Conservation (phyloP, 1,140 invertebrate species). For the Lutraria rhynchaena region DNA sequence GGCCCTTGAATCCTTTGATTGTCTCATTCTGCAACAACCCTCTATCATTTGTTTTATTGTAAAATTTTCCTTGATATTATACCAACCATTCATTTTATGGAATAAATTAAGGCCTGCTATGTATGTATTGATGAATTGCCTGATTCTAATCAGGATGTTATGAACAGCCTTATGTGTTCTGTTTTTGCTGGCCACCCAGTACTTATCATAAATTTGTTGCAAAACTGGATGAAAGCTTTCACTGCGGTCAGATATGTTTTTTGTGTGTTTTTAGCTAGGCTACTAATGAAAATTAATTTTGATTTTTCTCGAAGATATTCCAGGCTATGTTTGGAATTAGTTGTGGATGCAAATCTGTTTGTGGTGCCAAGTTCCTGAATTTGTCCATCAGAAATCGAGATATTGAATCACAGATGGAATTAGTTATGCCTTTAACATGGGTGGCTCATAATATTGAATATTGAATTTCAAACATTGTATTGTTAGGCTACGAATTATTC, state of each 20-base stretch:
- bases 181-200: not conserved
- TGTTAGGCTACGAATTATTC: slow-evolving; percentile 23
- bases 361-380: too few species aligned
- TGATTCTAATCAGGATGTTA: slow-evolving; percentile 27
- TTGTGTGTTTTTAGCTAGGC: slow-evolving; percentile 16
- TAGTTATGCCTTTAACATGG: slow-evolving; percentile 44
- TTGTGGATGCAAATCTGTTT: too few species aligned
- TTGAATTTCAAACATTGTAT: slow-evolving; percentile 44
- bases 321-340: too few species aligned
- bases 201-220: not conserved
- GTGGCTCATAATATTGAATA: slow-evolving; percentile 48
- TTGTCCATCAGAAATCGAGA: too few species aligned
- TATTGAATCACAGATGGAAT: too few species aligned
- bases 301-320: too few species aligned
- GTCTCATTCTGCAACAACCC: not conserved
- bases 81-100: not conserved
- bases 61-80: not conserved
- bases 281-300: not conserved
- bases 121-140: not conserved
- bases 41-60: slow-evolving; percentile 21
- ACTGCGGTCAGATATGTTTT: slow-evolving; percentile 19
- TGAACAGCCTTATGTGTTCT: slow-evolving; percentile 26
- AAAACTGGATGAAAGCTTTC: slow-evolving; percentile 11
- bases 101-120: not conserved
- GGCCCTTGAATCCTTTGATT: not conserved